phyloP scores from a whole-genome alignment of 2,797 vertebrate genomes.

The Sebastes vulpes region DNA sequence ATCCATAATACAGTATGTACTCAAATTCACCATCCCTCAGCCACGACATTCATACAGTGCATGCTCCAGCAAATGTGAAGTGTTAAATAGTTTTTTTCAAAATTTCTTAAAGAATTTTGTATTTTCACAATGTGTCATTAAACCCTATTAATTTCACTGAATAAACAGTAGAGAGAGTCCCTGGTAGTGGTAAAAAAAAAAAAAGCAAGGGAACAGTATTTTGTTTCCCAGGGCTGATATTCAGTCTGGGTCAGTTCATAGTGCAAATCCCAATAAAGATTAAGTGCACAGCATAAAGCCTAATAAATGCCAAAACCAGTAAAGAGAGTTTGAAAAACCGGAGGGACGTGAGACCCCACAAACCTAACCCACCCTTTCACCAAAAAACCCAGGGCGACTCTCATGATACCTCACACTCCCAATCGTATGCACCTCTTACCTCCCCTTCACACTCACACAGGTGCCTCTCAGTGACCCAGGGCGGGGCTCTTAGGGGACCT shows the following conservation, averaged over 20 bases:
- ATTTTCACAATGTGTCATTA: constrained; percentile 4
- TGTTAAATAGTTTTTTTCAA: background rate
- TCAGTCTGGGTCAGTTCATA: constrained; percentile 53
- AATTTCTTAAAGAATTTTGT: background rate
- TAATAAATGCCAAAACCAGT: constrained; percentile 83
- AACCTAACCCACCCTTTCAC: constrained; percentile 50
- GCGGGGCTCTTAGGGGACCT: constrained; percentile 25
- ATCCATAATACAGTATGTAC: background rate
- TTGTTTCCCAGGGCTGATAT: constrained; percentile 48
- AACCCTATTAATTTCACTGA: constrained; percentile 6
- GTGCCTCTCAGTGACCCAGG: constrained; percentile 51
- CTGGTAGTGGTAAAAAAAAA: background rate
- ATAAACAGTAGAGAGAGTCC: constrained; percentile 22
- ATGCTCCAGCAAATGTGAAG: background rate
- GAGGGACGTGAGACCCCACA: constrained; percentile 58
- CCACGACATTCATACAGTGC: background rate
- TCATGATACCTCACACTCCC: constrained; percentile 43
- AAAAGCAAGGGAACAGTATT: constrained; percentile 24
- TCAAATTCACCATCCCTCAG: background rate
- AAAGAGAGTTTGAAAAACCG: constrained; percentile 59
- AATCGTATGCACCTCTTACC: constrained; percentile 49
- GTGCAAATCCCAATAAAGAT: constrained; percentile 72
- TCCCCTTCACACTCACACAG: constrained; percentile 61
- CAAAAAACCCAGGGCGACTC: constrained; percentile 47
- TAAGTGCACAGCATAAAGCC: constrained; percentile 69